These are phyloP conservation scores for Orthosia incerta DNA, from an alignment of 2,888 invertebrate species.

Conservation along the genomic window DNA sequence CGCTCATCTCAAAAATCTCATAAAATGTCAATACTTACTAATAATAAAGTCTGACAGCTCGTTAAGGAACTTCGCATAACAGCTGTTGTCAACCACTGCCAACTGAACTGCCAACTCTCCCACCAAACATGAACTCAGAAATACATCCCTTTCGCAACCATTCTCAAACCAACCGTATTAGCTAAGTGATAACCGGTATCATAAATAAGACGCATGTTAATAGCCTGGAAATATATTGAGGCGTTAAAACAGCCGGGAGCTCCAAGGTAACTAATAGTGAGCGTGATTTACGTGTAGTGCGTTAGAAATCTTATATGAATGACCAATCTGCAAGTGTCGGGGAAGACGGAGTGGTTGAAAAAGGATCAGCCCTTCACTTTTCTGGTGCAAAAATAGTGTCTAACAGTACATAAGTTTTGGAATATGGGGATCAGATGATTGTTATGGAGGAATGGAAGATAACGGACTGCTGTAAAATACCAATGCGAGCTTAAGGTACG, in stretches of 20 bases:
- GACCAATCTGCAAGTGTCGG: conserved; percentile 49
- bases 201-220: conserved; percentile 76
- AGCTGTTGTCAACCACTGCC: too few species aligned
- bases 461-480: too few species aligned
- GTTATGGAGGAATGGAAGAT: too few species aligned
- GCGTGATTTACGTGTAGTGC: conserved; percentile 71
- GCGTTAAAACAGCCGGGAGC: conserved; percentile 74
- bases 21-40: background rate
- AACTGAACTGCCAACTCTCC: background rate
- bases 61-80: too few species aligned
- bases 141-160: conserved; percentile 13
- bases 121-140: conserved; percentile 10
- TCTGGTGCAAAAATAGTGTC: too few species aligned
- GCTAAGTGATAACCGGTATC: conserved; percentile 65
- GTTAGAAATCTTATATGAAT: conserved; percentile 47
- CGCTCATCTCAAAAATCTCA: background rate
- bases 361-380: too few species aligned
- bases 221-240: conserved; percentile 78
- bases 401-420: too few species aligned
- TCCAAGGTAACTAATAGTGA: conserved; percentile 68
- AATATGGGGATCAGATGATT: too few species aligned
- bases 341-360: conserved; percentile 16
- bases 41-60: background rate
- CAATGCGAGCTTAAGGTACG: too few species aligned
- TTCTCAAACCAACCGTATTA: conserved; percentile 39